These are phyloP conservation scores for Acinonyx jubatus DNA, from an alignment of 2,113 vertebrate species.

Conservation along the genomic window DNA sequence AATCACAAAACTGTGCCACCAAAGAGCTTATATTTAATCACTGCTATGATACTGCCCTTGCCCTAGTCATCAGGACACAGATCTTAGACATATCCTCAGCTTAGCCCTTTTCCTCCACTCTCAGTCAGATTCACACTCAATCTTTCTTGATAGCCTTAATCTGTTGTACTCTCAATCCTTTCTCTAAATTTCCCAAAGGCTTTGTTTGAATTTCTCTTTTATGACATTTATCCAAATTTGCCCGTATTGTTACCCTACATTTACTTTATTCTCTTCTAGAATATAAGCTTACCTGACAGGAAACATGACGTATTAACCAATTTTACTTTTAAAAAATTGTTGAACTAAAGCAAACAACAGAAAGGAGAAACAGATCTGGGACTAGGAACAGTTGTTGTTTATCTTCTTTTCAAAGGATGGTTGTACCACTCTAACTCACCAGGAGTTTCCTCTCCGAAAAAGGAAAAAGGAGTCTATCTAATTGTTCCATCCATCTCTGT, in stretches of 20 bases:
- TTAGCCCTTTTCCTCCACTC: neutral
- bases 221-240: conserved; percentile 30
- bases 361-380: neutral
- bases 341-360: conserved; percentile 7
- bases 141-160: neutral
- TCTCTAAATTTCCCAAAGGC: conserved; percentile 30
- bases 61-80: neutral
- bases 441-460: neutral
- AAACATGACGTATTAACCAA: conserved; percentile 36
- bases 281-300: conserved; percentile 6
- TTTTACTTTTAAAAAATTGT: conserved; percentile 30
- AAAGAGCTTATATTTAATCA: neutral
- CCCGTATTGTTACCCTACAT: neutral
- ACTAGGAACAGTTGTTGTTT: neutral
- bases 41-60: neutral
- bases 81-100: neutral
- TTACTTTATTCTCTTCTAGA: conserved; percentile 42
- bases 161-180: conserved; percentile 12
- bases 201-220: conserved; percentile 57
- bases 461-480: neutral
- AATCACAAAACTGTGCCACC: neutral
- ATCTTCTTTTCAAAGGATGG: conserved; percentile 14
- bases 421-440: neutral
- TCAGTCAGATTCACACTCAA: neutral
- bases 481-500: neutral